phyloP scores from a whole-genome alignment of 2,113 vertebrate species.

The Pluvialis apricaria region DNA sequence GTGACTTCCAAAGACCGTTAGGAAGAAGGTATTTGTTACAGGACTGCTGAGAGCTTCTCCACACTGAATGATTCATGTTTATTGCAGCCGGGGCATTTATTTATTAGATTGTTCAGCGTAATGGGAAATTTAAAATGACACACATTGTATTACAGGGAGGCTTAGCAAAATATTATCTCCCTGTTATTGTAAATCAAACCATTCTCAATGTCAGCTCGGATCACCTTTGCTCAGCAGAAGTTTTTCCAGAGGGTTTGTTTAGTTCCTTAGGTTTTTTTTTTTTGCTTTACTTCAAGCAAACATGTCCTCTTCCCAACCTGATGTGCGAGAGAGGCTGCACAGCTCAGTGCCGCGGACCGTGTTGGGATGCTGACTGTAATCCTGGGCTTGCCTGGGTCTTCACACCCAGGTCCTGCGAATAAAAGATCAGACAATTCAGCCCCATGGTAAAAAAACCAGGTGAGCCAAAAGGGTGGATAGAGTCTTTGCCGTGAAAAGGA shows the following conservation, averaged over 20 bases:
- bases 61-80: conserved; percentile 62
- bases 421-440: neutral
- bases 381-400: neutral
- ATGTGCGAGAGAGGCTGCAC: neutral
- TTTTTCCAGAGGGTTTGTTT: neutral
- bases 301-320: neutral
- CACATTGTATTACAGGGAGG: conserved; percentile 62
- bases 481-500: neutral
- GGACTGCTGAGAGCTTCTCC: conserved; percentile 42
- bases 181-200: conserved; percentile 66
- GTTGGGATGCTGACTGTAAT: neutral
- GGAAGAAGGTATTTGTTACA: conserved; percentile 33
- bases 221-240: conserved; percentile 53
- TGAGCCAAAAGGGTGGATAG: neutral
- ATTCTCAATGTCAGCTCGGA: conserved; percentile 59
- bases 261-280: neutral
- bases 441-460: neutral
- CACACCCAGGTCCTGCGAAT: neutral
- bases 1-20: conserved; percentile 50
- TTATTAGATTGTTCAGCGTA: conserved; percentile 63
- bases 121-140: conserved; percentile 67
- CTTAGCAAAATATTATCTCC: conserved; percentile 70
- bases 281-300: neutral
- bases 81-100: conserved; percentile 60
- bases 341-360: neutral